Evolutionary conservation across 1,140 invertebrate species (phyloP).

Genomic region (Rhynchophorus ferrugineus): DNA sequence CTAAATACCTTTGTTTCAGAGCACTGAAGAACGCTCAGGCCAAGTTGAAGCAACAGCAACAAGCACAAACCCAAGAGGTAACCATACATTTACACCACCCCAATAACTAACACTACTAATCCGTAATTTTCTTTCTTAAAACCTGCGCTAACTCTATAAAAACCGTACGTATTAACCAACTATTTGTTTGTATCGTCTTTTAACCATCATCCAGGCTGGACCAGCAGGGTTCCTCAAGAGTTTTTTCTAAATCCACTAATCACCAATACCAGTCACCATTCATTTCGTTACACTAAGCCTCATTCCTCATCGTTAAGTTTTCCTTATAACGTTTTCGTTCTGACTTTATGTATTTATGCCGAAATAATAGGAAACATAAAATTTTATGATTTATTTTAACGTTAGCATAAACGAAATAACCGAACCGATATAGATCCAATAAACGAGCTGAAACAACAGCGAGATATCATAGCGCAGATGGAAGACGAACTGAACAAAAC

Average conservation of each 20-base stretch:
- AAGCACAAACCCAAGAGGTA: constrained; percentile 58
- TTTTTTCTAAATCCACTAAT: constrained; percentile 64
- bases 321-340: constrained; percentile 3
- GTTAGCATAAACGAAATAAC: constrained; percentile 20
- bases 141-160: constrained; percentile 9
- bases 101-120: constrained; percentile 6
- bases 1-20: constrained; percentile 51
- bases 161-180: constrained; percentile 22
- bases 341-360: constrained; percentile 2
- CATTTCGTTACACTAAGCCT: constrained; percentile 29
- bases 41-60: constrained; percentile 72
- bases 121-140: constrained; percentile 6
- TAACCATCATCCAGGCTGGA: constrained; percentile 52
- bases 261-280: constrained; percentile 7
- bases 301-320: constrained; percentile 31
- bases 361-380: constrained; percentile 6
- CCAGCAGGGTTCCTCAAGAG: constrained; percentile 82
- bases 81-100: constrained; percentile 27
- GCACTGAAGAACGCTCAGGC: constrained; percentile 81
- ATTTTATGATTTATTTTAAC: constrained; percentile 20
- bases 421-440: constrained; percentile 8
- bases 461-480: neutral
- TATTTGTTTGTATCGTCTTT: neutral
- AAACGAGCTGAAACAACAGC: constrained; percentile 3
- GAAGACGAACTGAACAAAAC: neutral